A percentile compares a stretch with the other conserved stretches of the same genome.
phyloP scores from a whole-genome alignment of 1,140 invertebrate species.

The Cheumatopsyche charites region DNA sequence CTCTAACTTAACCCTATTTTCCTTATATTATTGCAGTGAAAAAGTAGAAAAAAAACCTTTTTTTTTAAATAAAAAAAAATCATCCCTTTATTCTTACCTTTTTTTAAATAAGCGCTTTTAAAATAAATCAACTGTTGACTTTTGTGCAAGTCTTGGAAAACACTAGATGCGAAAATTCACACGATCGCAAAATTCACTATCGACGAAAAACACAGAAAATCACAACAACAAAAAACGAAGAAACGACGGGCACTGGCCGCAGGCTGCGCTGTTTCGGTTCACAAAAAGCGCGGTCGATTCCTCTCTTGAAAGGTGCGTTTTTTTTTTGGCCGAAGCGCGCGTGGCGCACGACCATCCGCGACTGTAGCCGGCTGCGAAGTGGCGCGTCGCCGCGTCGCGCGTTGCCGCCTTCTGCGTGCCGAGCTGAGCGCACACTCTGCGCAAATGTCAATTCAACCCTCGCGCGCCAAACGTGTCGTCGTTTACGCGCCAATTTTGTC shows the following conservation, averaged over 20 bases:
- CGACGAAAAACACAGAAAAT: too few relatives aligned
- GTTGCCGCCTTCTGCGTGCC: slow-evolving; percentile 1
- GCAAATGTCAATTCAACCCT: slow-evolving; percentile 17
- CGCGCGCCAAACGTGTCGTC: neutral
- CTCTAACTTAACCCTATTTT: too few relatives aligned
- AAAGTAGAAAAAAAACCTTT: too few relatives aligned
- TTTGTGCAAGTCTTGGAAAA: too few relatives aligned
- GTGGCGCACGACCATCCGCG: neutral
- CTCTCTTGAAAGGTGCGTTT: neutral
- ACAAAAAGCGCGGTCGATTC: neutral
- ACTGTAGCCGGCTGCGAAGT: neutral
- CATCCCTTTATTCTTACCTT: too few relatives aligned
- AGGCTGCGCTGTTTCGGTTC: neutral
- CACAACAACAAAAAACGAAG: too few relatives aligned
- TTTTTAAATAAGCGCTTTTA: too few relatives aligned
- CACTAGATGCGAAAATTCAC: too few relatives aligned
- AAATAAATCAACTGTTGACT: too few relatives aligned
- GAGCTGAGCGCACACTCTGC: neutral
- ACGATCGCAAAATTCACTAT: too few relatives aligned
- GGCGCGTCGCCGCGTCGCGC: slow-evolving; percentile 10
- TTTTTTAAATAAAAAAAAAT: too few relatives aligned
- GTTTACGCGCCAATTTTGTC: neutral
- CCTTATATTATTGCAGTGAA: too few relatives aligned
- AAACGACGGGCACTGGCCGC: neutral
- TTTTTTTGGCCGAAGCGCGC: slow-evolving; percentile 2